Evolutionary conservation across 1,140 invertebrate genomes (phyloP).

Genomic region (Delia radicum): DNA sequence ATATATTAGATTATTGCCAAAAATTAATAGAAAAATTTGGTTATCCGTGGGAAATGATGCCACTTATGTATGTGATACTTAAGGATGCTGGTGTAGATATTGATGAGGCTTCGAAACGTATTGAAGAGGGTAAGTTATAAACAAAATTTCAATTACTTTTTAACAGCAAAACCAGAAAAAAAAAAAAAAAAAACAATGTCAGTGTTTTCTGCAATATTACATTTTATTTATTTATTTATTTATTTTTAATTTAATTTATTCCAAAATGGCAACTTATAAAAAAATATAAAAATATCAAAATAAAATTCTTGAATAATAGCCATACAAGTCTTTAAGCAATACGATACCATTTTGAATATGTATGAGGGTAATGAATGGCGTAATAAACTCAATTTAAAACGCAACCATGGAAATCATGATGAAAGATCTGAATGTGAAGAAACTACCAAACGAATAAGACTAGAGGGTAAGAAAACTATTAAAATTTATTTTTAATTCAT

Average conservation of each 20-base stretch:
- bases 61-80: conserved; percentile 70
- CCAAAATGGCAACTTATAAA: not conserved
- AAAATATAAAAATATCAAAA: not conserved
- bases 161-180: not conserved
- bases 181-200: not conserved
- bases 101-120: conserved; percentile 68
- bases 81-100: conserved; percentile 69
- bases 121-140: conserved; percentile 67
- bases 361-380: not conserved
- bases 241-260: no score
- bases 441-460: conserved; percentile 8
- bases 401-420: not conserved
- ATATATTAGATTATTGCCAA: conserved; percentile 67
- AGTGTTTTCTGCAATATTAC: conserved; percentile 7
- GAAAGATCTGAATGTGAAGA: not conserved
- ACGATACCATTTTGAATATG: not conserved
- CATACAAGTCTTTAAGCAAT: conserved; percentile 9
- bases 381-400: conserved; percentile 3
- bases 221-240: no score
- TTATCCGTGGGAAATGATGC: conserved; percentile 72
- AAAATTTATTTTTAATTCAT: not conserved
- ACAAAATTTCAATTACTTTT: not conserved
- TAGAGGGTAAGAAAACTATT: not conserved
- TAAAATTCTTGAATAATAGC: not conserved
- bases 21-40: conserved; percentile 70